phyloP scores from a whole-genome alignment of 2,113 vertebrate genomes.

The Sphyrna mokarran region DNA sequence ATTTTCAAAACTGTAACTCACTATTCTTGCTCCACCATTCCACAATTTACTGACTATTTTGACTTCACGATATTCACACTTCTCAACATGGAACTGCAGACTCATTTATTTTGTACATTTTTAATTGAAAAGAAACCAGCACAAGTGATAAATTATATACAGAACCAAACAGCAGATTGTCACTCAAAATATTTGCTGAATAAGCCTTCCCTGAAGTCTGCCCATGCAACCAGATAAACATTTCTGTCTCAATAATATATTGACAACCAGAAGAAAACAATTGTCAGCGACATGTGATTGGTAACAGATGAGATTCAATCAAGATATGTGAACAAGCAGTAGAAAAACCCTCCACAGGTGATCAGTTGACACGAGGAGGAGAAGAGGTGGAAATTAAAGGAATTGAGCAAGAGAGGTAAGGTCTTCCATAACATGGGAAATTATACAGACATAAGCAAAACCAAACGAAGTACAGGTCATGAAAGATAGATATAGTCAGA shows the following conservation, averaged over 20 bases:
- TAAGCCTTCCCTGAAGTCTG: background rate
- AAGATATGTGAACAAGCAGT: background rate
- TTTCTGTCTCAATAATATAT: constrained; percentile 2
- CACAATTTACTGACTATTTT: background rate
- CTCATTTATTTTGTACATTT: background rate
- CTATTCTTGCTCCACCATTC: background rate
- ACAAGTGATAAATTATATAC: background rate
- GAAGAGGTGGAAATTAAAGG: background rate
- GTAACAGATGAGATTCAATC: background rate
- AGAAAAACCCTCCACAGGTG: background rate
- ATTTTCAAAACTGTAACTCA: background rate
- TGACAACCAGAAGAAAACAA: background rate
- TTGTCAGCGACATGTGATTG: background rate
- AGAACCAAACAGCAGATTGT: background rate
- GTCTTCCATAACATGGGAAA: background rate
- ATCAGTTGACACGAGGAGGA: background rate
- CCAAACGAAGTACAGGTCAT: too few relatives aligned
- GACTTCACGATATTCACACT: background rate
- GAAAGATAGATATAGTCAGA: background rate
- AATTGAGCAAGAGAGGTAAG: background rate
- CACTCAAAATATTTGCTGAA: constrained; percentile 1
- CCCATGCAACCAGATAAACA: background rate
- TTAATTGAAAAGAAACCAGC: background rate
- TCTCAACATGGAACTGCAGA: background rate
- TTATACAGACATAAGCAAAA: background rate